A percentile compares a stretch with the other conserved stretches of the same genome.
These are phyloP conservation scores for Syngnathus floridae DNA, from an alignment of 2,113 vertebrate species.

Conservation along the genomic window DNA sequence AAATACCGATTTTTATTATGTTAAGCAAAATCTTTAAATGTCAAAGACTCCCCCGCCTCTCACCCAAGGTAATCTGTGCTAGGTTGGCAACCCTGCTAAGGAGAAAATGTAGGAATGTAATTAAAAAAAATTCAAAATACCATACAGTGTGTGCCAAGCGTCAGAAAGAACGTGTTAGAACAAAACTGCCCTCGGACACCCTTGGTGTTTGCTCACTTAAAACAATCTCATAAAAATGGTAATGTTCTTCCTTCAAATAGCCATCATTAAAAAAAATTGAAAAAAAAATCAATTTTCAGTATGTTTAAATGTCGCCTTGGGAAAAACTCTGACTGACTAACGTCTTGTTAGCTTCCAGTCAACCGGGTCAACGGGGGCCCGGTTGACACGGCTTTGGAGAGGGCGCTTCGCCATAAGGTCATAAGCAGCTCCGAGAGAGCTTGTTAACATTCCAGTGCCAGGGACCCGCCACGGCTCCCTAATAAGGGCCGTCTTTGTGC, in stretches of 20 bases:
- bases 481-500: slow-evolving; percentile 62
- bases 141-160: not conserved
- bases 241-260: not conserved
- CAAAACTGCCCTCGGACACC: not conserved
- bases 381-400: slow-evolving; percentile 28
- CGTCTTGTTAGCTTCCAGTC: slow-evolving; percentile 10
- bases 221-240: not conserved
- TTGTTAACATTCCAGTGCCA: slow-evolving; percentile 67
- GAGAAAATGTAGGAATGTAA: no score
- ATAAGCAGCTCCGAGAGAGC: slow-evolving; percentile 46
- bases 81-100: no score
- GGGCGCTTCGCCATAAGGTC: slow-evolving; percentile 52
- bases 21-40: no score
- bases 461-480: slow-evolving; percentile 46
- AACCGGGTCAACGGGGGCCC: slow-evolving; percentile 16
- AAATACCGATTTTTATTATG: no score
- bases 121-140: no score
- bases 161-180: not conserved
- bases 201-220: not conserved
- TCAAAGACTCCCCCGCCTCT: no score
- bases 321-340: not conserved
- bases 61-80: no score
- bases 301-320: not conserved
- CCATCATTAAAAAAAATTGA: not conserved
- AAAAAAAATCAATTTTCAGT: not conserved